Conservation (phyloP, 2,888 invertebrate genomes). For the Leptopilina syphax region DNA sequence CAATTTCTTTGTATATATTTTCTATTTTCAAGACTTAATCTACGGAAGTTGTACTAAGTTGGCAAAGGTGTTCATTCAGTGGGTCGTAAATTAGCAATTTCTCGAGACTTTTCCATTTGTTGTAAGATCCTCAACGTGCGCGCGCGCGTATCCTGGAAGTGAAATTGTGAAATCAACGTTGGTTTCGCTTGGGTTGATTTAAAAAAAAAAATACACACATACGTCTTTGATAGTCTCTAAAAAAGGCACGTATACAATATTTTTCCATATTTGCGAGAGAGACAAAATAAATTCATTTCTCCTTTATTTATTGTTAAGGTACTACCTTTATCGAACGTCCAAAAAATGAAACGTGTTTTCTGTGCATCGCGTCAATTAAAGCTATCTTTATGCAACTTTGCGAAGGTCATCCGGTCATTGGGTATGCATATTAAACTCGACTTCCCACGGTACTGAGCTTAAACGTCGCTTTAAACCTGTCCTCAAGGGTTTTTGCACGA, state of each 20-base stretch:
- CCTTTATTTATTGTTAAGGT: background rate
- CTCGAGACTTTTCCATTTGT: constrained; percentile 37
- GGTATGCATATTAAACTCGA: constrained; percentile 70
- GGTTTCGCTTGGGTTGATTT: constrained; percentile 44
- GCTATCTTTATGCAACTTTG: constrained; percentile 74
- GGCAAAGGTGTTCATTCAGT: constrained; percentile 32
- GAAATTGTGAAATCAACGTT: constrained; percentile 52
- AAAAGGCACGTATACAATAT: too few species aligned
- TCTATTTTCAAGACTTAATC: constrained; percentile 13
- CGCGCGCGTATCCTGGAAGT: constrained; percentile 36
- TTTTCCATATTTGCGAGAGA: too few species aligned
- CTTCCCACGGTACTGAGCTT: constrained; percentile 69
- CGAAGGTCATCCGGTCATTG: constrained; percentile 75
- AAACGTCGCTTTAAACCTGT: constrained; percentile 66
- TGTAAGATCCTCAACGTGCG: constrained; percentile 23
- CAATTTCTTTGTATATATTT: constrained; percentile 20
- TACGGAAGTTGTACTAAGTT: constrained; percentile 24
- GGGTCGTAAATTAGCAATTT: constrained; percentile 39
- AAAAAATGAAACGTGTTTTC: constrained; percentile 68
- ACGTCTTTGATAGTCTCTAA: too few species aligned
- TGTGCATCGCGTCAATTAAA: constrained; percentile 73
- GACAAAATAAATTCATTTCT: constrained; percentile 46
- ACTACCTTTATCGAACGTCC: constrained; percentile 61
- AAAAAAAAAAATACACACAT: background rate
- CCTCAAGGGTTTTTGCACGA: constrained; percentile 56